Evolutionary conservation across 2,888 invertebrate genomes (phyloP).

Genomic region (Diarsia brunnea): DNA sequence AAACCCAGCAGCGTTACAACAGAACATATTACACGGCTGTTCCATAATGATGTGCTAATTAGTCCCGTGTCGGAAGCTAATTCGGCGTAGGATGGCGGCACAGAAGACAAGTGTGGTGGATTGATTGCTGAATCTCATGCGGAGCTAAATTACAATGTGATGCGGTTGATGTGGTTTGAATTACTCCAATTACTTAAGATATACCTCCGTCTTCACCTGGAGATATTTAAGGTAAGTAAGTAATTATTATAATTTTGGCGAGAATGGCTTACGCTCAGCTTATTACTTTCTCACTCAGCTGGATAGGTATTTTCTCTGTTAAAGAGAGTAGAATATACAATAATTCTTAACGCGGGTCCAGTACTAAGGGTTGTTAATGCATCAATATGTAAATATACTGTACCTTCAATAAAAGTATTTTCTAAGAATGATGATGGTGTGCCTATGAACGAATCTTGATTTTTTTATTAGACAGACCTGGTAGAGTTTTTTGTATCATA

Average conservation of each 20-base stretch:
- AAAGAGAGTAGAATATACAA: not conserved
- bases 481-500: not conserved
- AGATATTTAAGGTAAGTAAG: not conserved
- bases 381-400: too few relatives aligned
- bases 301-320: not conserved
- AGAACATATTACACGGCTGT: conserved; percentile 48
- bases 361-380: not conserved
- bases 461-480: not conserved
- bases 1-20: conserved; percentile 14
- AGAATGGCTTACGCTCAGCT: not conserved
- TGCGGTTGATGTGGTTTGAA: conserved; percentile 14
- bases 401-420: not conserved
- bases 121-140: conserved; percentile 41
- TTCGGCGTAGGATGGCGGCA: conserved; percentile 40
- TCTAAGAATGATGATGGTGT: not conserved
- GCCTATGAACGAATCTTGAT: not conserved
- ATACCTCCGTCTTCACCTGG: not conserved
- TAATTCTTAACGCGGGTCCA: not conserved
- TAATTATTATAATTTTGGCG: not conserved
- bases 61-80: conserved; percentile 45
- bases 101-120: conserved; percentile 48
- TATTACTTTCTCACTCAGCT: not conserved
- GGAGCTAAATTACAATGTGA: conserved; percentile 35
- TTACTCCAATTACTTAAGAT: conserved; percentile 2
- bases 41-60: conserved; percentile 53